Percentiles rank a stretch among this genome's conserved stretches.
phyloP scores from a whole-genome alignment of 2,888 invertebrate genomes.

The Brachynemurus nebulosus region DNA sequence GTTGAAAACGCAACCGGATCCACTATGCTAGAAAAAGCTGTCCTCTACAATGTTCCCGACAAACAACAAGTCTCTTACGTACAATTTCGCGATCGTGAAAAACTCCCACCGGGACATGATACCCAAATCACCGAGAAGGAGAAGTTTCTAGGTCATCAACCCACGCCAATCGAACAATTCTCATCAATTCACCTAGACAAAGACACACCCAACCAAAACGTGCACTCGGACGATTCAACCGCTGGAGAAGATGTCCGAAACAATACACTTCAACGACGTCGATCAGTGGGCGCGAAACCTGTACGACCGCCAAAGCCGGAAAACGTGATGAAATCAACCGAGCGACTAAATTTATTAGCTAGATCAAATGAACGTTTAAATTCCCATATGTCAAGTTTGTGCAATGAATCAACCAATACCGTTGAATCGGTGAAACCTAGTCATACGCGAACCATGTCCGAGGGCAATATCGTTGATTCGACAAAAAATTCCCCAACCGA shows the following conservation, averaged over 20 bases:
- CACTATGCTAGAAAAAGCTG: conserved; percentile 48
- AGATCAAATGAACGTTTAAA: conserved; percentile 19
- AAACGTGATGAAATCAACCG: conserved; percentile 15
- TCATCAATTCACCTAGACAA: conserved; percentile 10
- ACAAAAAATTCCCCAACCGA: conserved; percentile 13
- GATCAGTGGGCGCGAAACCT: conserved; percentile 22
- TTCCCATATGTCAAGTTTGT: background rate
- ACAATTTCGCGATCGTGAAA: conserved; percentile 31
- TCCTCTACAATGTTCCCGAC: conserved; percentile 53
- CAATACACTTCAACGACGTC: conserved; percentile 17
- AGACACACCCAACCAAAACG: conserved; percentile 16
- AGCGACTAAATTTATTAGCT: conserved; percentile 12
- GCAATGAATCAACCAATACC: conserved; percentile 18
- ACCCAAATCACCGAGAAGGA: conserved; percentile 31
- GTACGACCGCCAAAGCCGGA: conserved; percentile 26
- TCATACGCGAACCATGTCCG: conserved; percentile 31
- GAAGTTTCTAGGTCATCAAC: conserved; percentile 27
- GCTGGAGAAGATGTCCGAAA: conserved; percentile 22
- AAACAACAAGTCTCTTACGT: conserved; percentile 61
- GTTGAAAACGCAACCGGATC: conserved; percentile 24
- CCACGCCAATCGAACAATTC: conserved; percentile 6
- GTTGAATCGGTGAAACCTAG: conserved; percentile 22
- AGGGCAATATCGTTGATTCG: conserved; percentile 30
- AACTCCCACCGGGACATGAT: conserved; percentile 28
- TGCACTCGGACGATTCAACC: conserved; percentile 23